phyloP scores from a whole-genome alignment of 64 coral and sea anemone genomes.

The Porites lutea region DNA sequence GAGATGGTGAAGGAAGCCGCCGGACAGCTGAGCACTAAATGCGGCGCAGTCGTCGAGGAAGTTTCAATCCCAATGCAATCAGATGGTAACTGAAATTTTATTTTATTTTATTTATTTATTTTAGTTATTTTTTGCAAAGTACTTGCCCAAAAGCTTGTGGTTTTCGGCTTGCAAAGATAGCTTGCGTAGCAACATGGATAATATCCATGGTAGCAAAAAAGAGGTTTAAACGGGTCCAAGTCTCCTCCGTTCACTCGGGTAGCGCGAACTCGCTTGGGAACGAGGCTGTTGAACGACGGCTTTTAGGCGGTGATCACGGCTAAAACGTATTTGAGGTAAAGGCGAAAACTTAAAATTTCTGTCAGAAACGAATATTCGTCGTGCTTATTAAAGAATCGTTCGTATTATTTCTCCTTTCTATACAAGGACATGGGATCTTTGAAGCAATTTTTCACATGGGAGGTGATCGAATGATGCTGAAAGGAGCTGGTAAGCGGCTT shows the following conservation, averaged over 20 bases:
- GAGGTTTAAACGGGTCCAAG: too few species aligned
- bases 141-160: too few species aligned
- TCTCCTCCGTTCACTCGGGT: too few species aligned
- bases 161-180: neutral
- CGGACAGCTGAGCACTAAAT: slow-evolving; percentile 8
- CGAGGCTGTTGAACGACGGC: too few species aligned
- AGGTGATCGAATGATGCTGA: slow-evolving; percentile 41
- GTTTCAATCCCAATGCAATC: slow-evolving; percentile 67
- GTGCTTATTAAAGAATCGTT: neutral
- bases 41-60: slow-evolving; percentile 77
- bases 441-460: neutral
- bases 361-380: neutral
- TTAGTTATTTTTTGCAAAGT: too few species aligned
- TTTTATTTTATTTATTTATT: too few species aligned
- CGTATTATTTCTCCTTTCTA: neutral
- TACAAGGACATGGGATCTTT: neutral
- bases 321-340: too few species aligned
- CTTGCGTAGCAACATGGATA: neutral
- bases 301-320: too few species aligned
- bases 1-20: slow-evolving; percentile 70
- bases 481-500: slow-evolving; percentile 10
- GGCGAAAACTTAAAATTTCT: too few species aligned
- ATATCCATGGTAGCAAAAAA: too few species aligned
- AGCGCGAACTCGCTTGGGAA: too few species aligned
- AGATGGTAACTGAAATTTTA: neutral